These are phyloP conservation scores for Siniperca chuatsi DNA, from an alignment of 2,113 vertebrate species.

Conservation along the genomic window DNA sequence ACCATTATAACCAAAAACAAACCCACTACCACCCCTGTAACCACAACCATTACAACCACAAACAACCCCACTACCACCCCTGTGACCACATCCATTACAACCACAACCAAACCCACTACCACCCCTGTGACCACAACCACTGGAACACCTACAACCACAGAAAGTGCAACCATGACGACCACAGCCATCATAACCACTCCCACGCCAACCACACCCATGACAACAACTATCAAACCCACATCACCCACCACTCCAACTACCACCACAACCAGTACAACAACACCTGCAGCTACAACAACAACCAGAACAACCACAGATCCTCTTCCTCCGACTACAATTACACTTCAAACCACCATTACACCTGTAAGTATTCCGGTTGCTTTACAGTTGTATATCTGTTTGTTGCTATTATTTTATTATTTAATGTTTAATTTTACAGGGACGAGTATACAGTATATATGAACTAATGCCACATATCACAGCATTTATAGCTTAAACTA, in stretches of 20 bases:
- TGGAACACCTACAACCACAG: neutral
- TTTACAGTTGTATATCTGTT: neutral
- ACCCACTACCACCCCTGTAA: neutral
- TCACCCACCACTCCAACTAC: neutral
- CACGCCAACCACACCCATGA: neutral
- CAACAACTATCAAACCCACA: neutral
- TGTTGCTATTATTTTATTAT: no score
- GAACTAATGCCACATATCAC: no score
- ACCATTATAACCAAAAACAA: neutral
- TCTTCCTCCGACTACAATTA: neutral
- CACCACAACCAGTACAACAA: neutral
- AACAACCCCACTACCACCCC: no score
- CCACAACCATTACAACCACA: neutral
- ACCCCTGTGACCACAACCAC: neutral
- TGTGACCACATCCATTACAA: neutral
- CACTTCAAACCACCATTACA: neutral
- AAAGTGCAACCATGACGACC: neutral
- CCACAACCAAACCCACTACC: neutral
- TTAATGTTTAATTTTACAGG: no score
- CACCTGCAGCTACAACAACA: neutral
- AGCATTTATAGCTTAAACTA: no score
- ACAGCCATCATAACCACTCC: neutral
- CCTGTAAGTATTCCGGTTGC: slow-evolving; percentile 34
- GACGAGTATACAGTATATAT: no score
- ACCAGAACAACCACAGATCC: neutral